Evolutionary conservation across 2,888 invertebrate genomes (phyloP).

Genomic region (Drosophila anceps): DNA sequence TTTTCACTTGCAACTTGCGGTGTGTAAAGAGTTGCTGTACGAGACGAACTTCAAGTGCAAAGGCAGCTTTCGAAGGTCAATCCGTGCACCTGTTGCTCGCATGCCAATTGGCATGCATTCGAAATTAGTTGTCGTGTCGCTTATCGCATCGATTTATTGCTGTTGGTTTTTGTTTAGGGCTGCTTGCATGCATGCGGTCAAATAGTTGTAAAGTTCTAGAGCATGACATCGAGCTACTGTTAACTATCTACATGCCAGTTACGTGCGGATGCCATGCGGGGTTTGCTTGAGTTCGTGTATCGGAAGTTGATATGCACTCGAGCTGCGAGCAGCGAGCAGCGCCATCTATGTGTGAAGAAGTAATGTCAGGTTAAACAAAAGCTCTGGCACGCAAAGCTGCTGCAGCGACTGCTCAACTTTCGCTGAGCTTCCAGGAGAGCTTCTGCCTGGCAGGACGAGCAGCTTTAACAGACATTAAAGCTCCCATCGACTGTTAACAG

Average conservation of each 20-base stretch:
- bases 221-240: constrained; percentile 13
- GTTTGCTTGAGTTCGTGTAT: neutral
- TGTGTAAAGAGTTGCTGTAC: neutral
- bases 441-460: neutral
- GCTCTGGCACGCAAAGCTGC: constrained; percentile 1
- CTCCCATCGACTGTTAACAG: neutral
- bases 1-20: neutral
- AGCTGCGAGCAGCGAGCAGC: neutral
- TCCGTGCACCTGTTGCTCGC: constrained; percentile 1
- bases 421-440: constrained; percentile 1
- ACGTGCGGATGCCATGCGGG: neutral
- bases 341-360: constrained; percentile 29
- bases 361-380: neutral
- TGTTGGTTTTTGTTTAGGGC: neutral
- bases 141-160: constrained; percentile 14
- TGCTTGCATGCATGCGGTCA: neutral
- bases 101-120: neutral
- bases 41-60: neutral
- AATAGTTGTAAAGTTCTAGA: constrained; percentile 3
- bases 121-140: constrained; percentile 12
- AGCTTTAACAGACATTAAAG: neutral
- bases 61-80: constrained; percentile 16
- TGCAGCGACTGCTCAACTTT: neutral
- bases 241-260: neutral
- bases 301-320: neutral